Conservation (phyloP, 1,140 invertebrate genomes). For the Dryas iulia region DNA sequence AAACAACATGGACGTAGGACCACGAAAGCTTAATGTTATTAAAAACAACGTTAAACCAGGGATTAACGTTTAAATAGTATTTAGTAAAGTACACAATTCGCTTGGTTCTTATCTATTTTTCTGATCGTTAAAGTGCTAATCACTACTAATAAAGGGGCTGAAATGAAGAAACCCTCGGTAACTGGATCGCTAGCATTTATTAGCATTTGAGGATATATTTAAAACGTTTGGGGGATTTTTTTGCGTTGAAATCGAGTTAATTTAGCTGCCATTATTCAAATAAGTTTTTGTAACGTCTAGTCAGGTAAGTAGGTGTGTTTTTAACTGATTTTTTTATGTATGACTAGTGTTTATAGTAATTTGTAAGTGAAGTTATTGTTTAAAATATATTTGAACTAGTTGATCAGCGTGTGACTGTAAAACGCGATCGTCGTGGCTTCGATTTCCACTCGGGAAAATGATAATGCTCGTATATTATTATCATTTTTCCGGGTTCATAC, state of each 20-base stretch:
- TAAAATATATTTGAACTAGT: no score
- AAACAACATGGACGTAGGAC: background rate
- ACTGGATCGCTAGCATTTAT: conserved; percentile 41
- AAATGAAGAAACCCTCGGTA: conserved; percentile 35
- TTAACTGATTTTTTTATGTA: no score
- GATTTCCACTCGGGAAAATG: no score
- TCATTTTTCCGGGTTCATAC: no score
- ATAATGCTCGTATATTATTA: no score
- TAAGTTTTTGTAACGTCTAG: conserved; percentile 17
- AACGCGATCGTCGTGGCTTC: no score
- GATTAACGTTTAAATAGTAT: background rate
- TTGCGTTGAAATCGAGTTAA: conserved; percentile 34
- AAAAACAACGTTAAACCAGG: background rate
- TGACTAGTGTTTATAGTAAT: no score
- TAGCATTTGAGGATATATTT: conserved; percentile 40
- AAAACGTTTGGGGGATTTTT: conserved; percentile 36
- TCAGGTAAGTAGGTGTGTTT: no score
- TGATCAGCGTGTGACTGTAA: no score
- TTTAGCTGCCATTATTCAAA: conserved; percentile 33
- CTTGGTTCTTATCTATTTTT: conserved; percentile 26
- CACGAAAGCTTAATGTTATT: background rate
- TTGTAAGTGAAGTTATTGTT: no score
- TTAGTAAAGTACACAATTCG: conserved; percentile 29
- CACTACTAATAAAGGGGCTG: conserved; percentile 41
- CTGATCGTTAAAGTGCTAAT: conserved; percentile 39